Conservation (phyloP, 2,113 vertebrate genomes). For the Grallaria varia region DNA sequence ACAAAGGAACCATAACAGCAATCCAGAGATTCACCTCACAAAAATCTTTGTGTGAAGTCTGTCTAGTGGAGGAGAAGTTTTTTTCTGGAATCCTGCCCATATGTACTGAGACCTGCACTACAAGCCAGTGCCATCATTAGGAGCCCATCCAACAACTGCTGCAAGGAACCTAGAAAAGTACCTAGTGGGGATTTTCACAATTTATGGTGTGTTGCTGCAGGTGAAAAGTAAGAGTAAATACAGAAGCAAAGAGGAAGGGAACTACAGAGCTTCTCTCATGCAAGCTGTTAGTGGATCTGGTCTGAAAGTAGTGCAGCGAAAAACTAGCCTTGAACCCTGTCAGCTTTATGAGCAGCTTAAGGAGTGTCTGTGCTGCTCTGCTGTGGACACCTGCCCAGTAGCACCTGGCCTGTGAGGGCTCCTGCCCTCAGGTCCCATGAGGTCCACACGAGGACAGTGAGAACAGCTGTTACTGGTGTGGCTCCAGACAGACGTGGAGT, state of each 20-base stretch:
- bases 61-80: neutral
- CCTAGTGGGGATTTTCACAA: neutral
- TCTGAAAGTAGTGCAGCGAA: neutral
- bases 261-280: neutral
- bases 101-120: neutral
- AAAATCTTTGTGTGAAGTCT: neutral
- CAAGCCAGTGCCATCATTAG: neutral
- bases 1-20: neutral
- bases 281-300: neutral
- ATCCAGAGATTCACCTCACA: neutral
- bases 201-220: neutral
- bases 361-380: neutral
- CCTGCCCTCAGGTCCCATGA: accelerated
- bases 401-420: neutral
- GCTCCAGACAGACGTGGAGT: neutral
- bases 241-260: neutral
- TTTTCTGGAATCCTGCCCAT: constrained; percentile 10
- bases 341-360: neutral
- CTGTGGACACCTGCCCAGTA: neutral
- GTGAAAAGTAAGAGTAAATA: neutral
- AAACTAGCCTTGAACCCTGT: neutral
- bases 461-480: neutral
- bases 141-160: neutral
- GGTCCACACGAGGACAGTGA: accelerated
- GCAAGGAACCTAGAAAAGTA: neutral